Evolutionary conservation across 2,888 invertebrate genomes (phyloP).

Genomic region (Mythimna ferrago): DNA sequence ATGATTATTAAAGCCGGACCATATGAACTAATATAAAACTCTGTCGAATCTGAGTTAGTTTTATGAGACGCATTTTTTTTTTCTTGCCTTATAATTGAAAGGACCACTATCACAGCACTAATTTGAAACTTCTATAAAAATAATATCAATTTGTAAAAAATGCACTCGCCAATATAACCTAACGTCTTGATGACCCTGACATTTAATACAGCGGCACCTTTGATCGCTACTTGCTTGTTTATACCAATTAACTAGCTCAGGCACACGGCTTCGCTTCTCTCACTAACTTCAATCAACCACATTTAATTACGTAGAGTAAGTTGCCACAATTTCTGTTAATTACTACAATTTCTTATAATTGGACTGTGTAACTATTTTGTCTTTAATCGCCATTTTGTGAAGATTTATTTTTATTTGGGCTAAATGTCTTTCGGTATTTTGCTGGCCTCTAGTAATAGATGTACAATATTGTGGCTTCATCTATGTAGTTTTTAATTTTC

Average conservation of each 20-base stretch:
- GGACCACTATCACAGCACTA: neutral
- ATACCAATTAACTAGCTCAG: constrained; percentile 63
- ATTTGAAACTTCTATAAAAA: neutral
- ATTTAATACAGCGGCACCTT: constrained; percentile 70
- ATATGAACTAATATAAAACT: too few species aligned
- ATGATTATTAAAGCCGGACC: too few species aligned
- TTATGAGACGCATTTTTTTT: too few species aligned
- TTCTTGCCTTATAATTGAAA: neutral
- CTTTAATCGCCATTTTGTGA: constrained; percentile 38
- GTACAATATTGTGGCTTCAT: neutral
- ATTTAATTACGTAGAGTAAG: constrained; percentile 60
- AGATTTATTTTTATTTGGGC: constrained; percentile 42
- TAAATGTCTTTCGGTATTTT: neutral
- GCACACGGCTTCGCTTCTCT: constrained; percentile 52
- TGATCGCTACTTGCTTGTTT: constrained; percentile 71
- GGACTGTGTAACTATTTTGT: constrained; percentile 50
- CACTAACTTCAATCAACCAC: constrained; percentile 60
- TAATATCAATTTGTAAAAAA: constrained; percentile 6
- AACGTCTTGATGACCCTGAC: constrained; percentile 62
- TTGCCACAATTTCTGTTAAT: constrained; percentile 58
- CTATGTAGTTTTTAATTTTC: neutral
- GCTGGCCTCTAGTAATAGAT: neutral
- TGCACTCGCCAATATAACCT: constrained; percentile 36
- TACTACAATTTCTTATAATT: constrained; percentile 57
- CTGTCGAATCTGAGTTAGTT: too few species aligned